These are phyloP conservation scores for Cephus nigrinus DNA, from an alignment of 2,888 invertebrate species.

Conservation along the genomic window DNA sequence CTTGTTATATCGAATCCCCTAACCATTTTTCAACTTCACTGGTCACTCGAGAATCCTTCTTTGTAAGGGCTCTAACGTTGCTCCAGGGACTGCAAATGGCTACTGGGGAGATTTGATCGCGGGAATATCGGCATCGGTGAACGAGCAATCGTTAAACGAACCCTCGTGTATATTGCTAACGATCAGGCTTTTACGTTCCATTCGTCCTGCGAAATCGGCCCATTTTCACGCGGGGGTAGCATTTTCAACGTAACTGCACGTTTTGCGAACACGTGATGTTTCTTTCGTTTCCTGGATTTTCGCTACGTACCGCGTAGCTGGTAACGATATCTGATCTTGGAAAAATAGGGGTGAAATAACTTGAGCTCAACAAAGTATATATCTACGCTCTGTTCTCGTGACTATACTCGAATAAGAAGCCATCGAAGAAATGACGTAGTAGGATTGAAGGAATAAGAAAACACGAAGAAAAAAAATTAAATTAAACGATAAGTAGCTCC, in stretches of 20 bases:
- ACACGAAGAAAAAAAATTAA: constrained; percentile 10
- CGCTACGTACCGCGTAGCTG: neutral
- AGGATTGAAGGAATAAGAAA: neutral
- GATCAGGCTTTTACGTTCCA: neutral
- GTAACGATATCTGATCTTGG: neutral
- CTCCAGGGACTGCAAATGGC: neutral
- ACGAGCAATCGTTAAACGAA: constrained; percentile 11
- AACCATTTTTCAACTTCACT: neutral
- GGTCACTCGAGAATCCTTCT: neutral
- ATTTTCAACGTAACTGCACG: neutral
- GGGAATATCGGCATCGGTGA: constrained; percentile 13
- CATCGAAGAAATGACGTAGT: neutral
- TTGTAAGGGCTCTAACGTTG: neutral
- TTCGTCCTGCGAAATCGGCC: neutral
- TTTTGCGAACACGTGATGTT: neutral
- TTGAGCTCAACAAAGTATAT: neutral
- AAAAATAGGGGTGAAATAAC: neutral
- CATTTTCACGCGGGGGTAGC: neutral
- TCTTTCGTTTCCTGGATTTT: neutral
- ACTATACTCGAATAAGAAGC: neutral
- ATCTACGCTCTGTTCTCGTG: neutral
- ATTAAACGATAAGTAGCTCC: neutral
- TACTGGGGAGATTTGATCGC: constrained; percentile 18
- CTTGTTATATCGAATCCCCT: neutral
- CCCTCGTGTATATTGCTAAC: constrained; percentile 13